phyloP scores from a whole-genome alignment of 2,797 vertebrate species.

The Oreortyx pictus region DNA sequence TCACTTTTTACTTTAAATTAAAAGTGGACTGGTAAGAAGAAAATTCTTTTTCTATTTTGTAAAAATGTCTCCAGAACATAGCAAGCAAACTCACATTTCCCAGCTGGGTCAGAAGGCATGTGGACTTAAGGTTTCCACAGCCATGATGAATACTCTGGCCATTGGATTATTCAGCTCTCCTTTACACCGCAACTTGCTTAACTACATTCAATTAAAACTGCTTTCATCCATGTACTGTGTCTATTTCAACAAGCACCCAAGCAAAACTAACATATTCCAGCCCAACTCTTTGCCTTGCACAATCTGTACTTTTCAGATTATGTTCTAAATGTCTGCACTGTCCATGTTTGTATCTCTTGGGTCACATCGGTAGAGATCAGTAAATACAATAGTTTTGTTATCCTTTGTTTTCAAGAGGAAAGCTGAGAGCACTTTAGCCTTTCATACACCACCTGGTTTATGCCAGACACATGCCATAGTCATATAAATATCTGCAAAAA shows the following conservation, averaged over 20 bases:
- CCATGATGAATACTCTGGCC: neutral
- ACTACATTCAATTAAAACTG: neutral
- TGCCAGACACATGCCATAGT: neutral
- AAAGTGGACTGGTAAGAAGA: neutral
- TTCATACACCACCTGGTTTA: constrained; percentile 43
- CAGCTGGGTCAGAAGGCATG: accelerated
- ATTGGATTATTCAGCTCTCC: neutral
- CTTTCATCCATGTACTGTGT: neutral
- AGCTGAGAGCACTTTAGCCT: neutral
- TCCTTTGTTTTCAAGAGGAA: neutral
- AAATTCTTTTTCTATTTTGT: neutral
- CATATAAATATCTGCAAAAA: neutral
- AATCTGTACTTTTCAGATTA: neutral
- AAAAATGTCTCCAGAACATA: neutral
- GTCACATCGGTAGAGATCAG: neutral
- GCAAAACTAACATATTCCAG: neutral
- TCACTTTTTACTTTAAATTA: neutral
- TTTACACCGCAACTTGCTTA: neutral
- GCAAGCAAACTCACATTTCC: neutral
- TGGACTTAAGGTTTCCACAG: neutral
- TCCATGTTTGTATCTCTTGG: neutral
- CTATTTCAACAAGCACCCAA: neutral
- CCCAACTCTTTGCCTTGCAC: neutral
- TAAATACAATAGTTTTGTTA: neutral
- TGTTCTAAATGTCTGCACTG: neutral